Conservation (phyloP, 2,888 invertebrate genomes). For the Dioctria rufipes region DNA sequence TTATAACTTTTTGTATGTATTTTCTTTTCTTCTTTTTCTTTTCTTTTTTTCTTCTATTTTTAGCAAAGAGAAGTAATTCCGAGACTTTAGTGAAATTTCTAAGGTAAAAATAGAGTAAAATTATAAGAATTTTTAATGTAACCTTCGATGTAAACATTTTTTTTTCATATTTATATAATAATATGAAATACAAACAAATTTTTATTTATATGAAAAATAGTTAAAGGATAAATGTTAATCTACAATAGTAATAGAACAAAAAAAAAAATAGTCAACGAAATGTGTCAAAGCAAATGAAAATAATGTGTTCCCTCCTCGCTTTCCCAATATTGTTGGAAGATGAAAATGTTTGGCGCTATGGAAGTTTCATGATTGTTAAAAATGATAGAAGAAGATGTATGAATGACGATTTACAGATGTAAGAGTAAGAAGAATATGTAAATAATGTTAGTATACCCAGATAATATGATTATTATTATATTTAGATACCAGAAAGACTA, state of each 20-base stretch:
- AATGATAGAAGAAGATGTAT: too few relatives aligned
- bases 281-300: too few relatives aligned
- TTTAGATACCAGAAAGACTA: too few relatives aligned
- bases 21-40: constrained; percentile 8
- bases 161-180: constrained; percentile 48
- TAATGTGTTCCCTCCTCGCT: too few relatives aligned
- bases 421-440: neutral
- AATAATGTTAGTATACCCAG: neutral
- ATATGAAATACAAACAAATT: neutral
- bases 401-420: neutral
- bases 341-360: constrained; percentile 10
- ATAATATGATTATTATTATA: too few relatives aligned
- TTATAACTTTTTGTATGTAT: constrained; percentile 19
- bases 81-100: constrained; percentile 48
- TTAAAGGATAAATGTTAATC: constrained; percentile 28
- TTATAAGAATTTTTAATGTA: constrained; percentile 29
- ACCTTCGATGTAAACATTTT: constrained; percentile 39
- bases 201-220: neutral
- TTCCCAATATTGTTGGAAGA: constrained; percentile 5
- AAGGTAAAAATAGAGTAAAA: constrained; percentile 8
- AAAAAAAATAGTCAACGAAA: too few relatives aligned
- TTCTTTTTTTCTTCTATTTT: constrained; percentile 17
- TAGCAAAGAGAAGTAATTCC: constrained; percentile 20
- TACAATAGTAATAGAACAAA: neutral
- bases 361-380: neutral